Percentiles rank a stretch among this genome's conserved stretches.
Conservation (phyloP, 2,888 invertebrate genomes). For the Trissolcus japonicus region DNA sequence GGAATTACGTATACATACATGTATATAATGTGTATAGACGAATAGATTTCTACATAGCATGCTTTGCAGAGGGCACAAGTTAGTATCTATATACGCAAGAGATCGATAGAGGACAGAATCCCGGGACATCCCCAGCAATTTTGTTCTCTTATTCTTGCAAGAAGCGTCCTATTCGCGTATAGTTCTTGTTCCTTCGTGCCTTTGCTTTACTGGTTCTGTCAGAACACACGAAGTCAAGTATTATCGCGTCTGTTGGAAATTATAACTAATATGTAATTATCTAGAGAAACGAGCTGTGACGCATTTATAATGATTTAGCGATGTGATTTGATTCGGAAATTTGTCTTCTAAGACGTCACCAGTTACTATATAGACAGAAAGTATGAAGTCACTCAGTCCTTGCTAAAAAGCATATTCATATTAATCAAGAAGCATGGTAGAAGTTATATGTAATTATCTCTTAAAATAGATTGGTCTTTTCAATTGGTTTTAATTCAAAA, state of each 20-base stretch:
- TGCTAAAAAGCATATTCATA: slow-evolving; percentile 56
- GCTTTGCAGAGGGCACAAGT: slow-evolving; percentile 73
- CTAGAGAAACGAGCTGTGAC: slow-evolving; percentile 54
- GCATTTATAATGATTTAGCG: slow-evolving; percentile 52
- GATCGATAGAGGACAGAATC: slow-evolving; percentile 76
- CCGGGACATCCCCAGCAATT: slow-evolving; percentile 75
- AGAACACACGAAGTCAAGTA: slow-evolving; percentile 55
- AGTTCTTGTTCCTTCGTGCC: slow-evolving; percentile 62
- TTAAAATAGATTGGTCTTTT: slow-evolving; percentile 29
- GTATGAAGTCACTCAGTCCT: slow-evolving; percentile 53
- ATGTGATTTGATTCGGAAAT: slow-evolving; percentile 53
- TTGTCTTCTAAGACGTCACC: slow-evolving; percentile 55
- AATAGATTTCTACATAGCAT: slow-evolving; percentile 67
- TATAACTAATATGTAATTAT: slow-evolving; percentile 59
- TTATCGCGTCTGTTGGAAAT: slow-evolving; percentile 56
- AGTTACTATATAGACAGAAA: slow-evolving; percentile 48
- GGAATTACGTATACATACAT: background rate
- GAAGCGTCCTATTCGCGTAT: slow-evolving; percentile 69
- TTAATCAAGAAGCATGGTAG: slow-evolving; percentile 51
- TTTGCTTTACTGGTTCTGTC: slow-evolving; percentile 58
- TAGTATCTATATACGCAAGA: slow-evolving; percentile 73
- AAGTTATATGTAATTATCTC: slow-evolving; percentile 46
- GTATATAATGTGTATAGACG: slow-evolving; percentile 3
- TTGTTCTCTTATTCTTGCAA: slow-evolving; percentile 76
- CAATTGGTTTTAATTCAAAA: slow-evolving; percentile 42